Evolutionary conservation across 37 sponge, comb jelly and placozoan genomes (phyloP).

Genomic region (Oscarella lobularis): DNA sequence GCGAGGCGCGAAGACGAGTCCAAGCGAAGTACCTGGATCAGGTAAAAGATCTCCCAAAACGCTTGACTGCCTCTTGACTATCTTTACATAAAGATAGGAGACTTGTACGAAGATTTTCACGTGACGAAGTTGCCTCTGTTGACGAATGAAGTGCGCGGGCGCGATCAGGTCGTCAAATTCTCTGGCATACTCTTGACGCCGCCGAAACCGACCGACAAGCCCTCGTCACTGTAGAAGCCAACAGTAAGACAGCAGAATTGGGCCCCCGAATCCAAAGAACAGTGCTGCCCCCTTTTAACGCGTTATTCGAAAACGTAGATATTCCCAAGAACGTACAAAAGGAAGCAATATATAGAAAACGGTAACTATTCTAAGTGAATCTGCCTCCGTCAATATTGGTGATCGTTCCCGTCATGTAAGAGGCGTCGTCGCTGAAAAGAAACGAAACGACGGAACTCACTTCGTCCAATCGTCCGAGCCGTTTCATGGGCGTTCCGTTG

Average conservation of each 20-base stretch:
- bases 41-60: slow-evolving; percentile 19
- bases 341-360: too few relatives aligned
- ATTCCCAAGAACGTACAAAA: too few relatives aligned
- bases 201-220: not conserved
- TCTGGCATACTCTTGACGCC: not conserved
- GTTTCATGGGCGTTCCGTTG: slow-evolving; percentile 36
- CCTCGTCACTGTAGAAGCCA: too few relatives aligned
- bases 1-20: slow-evolving; percentile 64
- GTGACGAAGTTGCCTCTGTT: slow-evolving; percentile 85
- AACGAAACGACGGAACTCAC: slow-evolving; percentile 58
- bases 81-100: slow-evolving; percentile 45
- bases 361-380: slow-evolving; percentile 12
- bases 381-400: slow-evolving; percentile 64
- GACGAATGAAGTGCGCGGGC: slow-evolving; percentile 79
- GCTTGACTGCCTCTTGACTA: not conserved
- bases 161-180: slow-evolving; percentile 50
- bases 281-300: too few relatives aligned
- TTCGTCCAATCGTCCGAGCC: slow-evolving; percentile 48
- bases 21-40: slow-evolving; percentile 93
- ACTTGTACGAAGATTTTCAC: slow-evolving; percentile 96
- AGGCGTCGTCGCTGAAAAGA: slow-evolving; percentile 58
- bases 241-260: too few relatives aligned
- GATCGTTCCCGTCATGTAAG: slow-evolving; percentile 54
- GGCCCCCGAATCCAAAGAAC: too few relatives aligned
- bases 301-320: too few relatives aligned